A percentile compares a stretch with the other conserved stretches of the same genome.
Conservation (phyloP, 2,113 vertebrate species). For the Philantomba maxwellii region DNA sequence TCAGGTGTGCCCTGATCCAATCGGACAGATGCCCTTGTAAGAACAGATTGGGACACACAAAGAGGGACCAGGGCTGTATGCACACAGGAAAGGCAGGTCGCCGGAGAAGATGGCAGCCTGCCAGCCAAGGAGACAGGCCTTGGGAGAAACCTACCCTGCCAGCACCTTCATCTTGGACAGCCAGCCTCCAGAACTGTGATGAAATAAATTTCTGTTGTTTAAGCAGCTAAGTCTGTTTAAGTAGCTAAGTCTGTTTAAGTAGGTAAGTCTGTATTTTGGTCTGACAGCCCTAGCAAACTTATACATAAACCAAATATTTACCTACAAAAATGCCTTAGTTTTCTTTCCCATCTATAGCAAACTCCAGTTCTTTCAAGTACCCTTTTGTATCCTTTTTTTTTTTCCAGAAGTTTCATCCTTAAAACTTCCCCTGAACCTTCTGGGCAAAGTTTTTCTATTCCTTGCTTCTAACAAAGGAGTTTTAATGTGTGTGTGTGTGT, state of each 20-base stretch:
- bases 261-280: neutral
- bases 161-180: neutral
- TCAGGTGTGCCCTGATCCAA: neutral
- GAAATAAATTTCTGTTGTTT: neutral
- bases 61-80: rapidly evolving
- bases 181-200: neutral
- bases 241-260: neutral
- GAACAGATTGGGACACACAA: neutral
- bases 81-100: neutral
- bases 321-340: neutral
- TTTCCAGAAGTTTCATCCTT: neutral
- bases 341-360: neutral
- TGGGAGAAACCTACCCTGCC: neutral
- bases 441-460: neutral
- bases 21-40: neutral
- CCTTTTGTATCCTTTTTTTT: neutral
- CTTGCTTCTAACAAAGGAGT: neutral
- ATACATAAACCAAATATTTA: neutral
- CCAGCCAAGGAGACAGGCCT: neutral
- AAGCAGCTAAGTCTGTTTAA: neutral
- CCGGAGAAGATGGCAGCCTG: neutral
- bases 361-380: neutral
- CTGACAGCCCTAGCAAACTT: neutral
- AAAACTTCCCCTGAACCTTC: neutral
- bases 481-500: neutral